Percentiles rank a stretch among this genome's conserved stretches.
These are phyloP conservation scores for Arrhamphus sclerolepis DNA, from an alignment of 2,797 vertebrate genomes.

Conservation along the genomic window DNA sequence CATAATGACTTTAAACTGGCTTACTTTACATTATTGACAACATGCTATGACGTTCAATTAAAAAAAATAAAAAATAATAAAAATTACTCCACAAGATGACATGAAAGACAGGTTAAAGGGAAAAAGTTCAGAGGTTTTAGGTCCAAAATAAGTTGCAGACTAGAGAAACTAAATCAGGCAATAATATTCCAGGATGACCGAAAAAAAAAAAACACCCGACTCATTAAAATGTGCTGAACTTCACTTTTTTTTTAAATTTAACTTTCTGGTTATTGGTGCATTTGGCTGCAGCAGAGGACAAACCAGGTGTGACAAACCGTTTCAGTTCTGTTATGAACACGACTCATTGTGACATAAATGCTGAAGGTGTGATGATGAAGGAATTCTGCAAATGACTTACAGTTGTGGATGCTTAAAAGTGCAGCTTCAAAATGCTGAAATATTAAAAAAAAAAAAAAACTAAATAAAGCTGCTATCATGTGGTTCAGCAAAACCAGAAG, in stretches of 20 bases:
- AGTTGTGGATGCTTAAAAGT: background rate
- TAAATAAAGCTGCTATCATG: background rate
- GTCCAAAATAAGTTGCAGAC: background rate
- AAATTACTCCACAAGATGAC: no score
- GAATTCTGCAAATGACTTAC: background rate
- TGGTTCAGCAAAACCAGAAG: constrained; percentile 11
- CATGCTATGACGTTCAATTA: no score
- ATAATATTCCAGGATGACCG: constrained; percentile 6
- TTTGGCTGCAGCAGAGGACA: constrained; percentile 38
- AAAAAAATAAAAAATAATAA: no score
- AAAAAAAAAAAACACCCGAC: constrained; percentile 23
- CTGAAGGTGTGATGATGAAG: background rate
- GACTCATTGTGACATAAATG: constrained; percentile 2
- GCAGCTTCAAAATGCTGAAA: background rate
- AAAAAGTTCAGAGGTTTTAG: no score
- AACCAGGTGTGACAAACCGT: constrained; percentile 57
- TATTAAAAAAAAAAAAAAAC: background rate
- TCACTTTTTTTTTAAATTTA: constrained; percentile 12
- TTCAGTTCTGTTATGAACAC: constrained; percentile 68
- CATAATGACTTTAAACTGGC: background rate
- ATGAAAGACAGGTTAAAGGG: no score
- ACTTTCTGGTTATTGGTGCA: constrained; percentile 17
- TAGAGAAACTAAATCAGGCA: background rate
- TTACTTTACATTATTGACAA: background rate
- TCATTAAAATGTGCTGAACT: constrained; percentile 3